Percentiles rank a stretch among this genome's conserved stretches.
Conservation (phyloP, 2,113 vertebrate species). For the Phodopus roborovskii region DNA sequence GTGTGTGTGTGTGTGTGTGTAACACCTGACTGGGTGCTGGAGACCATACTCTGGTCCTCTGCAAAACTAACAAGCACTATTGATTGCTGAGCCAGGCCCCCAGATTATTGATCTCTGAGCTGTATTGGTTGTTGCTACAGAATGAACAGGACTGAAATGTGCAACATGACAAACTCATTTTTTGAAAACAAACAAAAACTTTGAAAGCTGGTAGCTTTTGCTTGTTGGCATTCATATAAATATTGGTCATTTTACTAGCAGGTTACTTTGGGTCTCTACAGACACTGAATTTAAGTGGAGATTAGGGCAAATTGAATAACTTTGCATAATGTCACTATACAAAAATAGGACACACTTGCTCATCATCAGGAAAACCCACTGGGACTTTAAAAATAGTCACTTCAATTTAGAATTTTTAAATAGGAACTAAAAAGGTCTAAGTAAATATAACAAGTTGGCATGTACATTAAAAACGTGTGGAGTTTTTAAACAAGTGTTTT, state of each 20-base stretch:
- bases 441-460: constrained; percentile 27
- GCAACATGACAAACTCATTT: background rate
- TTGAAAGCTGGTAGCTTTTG: background rate
- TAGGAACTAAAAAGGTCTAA: constrained; percentile 53
- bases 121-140: background rate
- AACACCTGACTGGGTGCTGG: too few species aligned
- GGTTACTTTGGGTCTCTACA: background rate
- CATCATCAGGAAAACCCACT: background rate
- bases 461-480: constrained; percentile 40
- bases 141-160: background rate
- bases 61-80: too few species aligned
- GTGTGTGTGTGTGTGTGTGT: background rate
- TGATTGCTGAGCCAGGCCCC: background rate
- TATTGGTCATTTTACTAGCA: background rate
- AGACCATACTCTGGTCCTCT: background rate
- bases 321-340: background rate
- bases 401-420: constrained; percentile 62
- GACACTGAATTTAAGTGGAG: constrained; percentile 10
- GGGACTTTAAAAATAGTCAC: constrained; percentile 63
- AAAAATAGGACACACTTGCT: constrained; percentile 53
- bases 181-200: background rate
- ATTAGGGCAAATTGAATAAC: constrained; percentile 33
- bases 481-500: constrained; percentile 53
- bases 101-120: background rate
- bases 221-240: background rate